A percentile compares a stretch with the other conserved stretches of the same genome.
These are phyloP conservation scores for Eupleurogrammus muticus DNA, from an alignment of 2,797 vertebrate genomes.

Conservation along the genomic window DNA sequence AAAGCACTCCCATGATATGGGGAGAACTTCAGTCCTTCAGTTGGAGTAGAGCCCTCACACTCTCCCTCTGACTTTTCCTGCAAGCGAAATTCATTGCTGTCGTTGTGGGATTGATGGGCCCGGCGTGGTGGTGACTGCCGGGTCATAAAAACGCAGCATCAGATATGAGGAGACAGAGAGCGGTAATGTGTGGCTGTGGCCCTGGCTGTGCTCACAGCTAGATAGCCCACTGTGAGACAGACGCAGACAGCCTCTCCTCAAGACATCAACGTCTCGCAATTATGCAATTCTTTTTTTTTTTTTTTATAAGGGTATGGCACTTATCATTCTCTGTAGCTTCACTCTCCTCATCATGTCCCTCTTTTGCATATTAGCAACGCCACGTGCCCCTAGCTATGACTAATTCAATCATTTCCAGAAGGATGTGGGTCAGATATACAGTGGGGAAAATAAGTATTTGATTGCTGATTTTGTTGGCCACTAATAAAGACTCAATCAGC, in stretches of 20 bases:
- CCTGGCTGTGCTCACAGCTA: conserved; percentile 53
- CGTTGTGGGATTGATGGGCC: conserved; percentile 59
- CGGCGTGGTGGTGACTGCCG: conserved; percentile 34
- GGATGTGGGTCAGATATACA: background rate
- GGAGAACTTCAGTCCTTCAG: background rate
- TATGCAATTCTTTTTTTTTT: conserved; percentile 28
- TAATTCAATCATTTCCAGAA: conserved; percentile 3
- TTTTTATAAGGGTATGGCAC: conserved; percentile 31
- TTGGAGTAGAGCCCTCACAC: background rate
- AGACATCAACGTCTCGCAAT: conserved; percentile 41
- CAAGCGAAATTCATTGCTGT: conserved; percentile 48
- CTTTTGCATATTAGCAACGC: background rate
- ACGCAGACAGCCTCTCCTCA: conserved; percentile 32
- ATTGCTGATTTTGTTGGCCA: too few species aligned
- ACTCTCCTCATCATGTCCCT: conserved; percentile 9
- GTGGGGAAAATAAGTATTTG: too few species aligned
- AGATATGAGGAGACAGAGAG: conserved; percentile 58
- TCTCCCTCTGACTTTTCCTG: conserved; percentile 69
- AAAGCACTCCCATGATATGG: conserved; percentile 40
- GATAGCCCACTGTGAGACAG: conserved; percentile 48
- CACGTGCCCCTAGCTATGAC: conserved; percentile 11
- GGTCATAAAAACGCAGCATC: conserved; percentile 64
- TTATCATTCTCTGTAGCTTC: conserved; percentile 30
- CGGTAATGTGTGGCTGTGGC: conserved; percentile 63
- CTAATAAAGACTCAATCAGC: too few species aligned